phyloP scores from a whole-genome alignment of 2,113 vertebrate species.

The Rhineura floridana region DNA sequence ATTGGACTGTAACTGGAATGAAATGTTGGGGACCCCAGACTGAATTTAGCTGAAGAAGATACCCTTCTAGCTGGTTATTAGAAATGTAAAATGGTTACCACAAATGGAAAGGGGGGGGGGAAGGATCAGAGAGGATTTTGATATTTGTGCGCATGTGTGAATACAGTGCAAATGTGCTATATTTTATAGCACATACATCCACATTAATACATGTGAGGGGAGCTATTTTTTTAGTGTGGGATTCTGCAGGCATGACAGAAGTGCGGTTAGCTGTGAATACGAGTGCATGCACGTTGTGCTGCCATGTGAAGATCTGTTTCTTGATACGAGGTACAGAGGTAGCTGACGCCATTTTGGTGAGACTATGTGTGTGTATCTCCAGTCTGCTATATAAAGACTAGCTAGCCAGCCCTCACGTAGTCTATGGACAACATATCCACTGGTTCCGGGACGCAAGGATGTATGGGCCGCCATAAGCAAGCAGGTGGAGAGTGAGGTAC shows the following conservation, averaged over 20 bases:
- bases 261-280: not conserved
- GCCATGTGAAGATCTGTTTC: not conserved
- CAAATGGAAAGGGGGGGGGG: too few species aligned
- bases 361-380: not conserved
- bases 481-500: not conserved
- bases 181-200: not conserved
- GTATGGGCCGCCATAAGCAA: not conserved
- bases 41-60: not conserved
- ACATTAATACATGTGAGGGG: not conserved
- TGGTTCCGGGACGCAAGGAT: not conserved
- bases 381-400: not conserved
- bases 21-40: not conserved
- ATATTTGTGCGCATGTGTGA: not conserved
- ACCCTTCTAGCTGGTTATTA: not conserved
- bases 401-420: not conserved
- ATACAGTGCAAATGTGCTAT: not conserved
- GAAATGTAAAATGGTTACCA: not conserved
- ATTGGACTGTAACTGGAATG: too few species aligned
- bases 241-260: not conserved
- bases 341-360: not conserved
- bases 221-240: not conserved
- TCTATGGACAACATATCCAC: not conserved
- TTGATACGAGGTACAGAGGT: not conserved
- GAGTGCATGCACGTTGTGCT: not conserved
- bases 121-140: not conserved